phyloP scores from a whole-genome alignment of 2,113 vertebrate species.

The Chelonoidis abingdonii region DNA sequence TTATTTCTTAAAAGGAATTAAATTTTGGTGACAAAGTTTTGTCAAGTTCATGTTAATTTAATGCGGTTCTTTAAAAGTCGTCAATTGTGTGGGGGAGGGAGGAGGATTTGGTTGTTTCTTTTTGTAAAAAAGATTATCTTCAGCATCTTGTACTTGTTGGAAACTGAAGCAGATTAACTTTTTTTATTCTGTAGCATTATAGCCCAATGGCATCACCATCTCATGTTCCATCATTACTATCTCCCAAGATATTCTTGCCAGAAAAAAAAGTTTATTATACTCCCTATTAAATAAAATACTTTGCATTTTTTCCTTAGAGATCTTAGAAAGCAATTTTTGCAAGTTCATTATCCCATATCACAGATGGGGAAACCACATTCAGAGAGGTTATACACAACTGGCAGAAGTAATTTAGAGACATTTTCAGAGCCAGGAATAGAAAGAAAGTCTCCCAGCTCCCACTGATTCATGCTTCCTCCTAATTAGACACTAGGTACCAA shows the following conservation, averaged over 20 bases:
- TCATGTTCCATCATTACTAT: not conserved
- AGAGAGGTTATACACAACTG: not conserved
- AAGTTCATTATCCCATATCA: not conserved
- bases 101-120: not conserved
- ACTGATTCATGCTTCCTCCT: not conserved
- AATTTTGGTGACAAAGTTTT: not conserved
- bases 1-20: not conserved
- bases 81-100: not conserved
- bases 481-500: not conserved
- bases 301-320: not conserved
- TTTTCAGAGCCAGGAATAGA: not conserved
- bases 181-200: not conserved
- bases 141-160: not conserved
- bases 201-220: not conserved
- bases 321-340: not conserved
- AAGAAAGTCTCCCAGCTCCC: not conserved
- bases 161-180: not conserved
- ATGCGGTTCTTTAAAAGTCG: not conserved
- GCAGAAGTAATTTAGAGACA: not conserved
- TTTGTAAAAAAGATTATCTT: not conserved
- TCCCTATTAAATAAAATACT: not conserved
- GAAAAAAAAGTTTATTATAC: not conserved
- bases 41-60: not conserved
- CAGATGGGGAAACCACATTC: not conserved
- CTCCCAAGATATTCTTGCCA: not conserved